Evolutionary conservation across 2,797 vertebrate species (phyloP), one percentile per base, ranked within the genome.

Genomic region (Melanogrammus aeglefinus): DNA sequence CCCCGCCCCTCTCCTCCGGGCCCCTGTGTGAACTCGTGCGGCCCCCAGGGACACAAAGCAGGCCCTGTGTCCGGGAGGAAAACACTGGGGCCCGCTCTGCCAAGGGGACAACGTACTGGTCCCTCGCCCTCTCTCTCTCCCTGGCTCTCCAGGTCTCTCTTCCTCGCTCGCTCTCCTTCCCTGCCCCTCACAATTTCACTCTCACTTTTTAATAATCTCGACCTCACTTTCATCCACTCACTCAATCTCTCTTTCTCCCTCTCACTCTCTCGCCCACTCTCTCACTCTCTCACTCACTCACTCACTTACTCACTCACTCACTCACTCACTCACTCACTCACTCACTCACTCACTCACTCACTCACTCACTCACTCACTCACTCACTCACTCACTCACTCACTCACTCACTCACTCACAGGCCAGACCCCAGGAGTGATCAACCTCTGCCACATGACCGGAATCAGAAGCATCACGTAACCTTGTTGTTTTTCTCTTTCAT

Each of bases 61-160:
- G 86, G 85, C 84, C 92, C 85, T 93, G 89, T 94, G 88, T 91
- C 87, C 81, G 82, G 83, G 84, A 93, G 91, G 93, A 93, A 93
- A 90, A 86, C 87, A 86, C 87, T 86, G 88, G 90, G 89, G 91
- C 90, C 91, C 90, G 89, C 78, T 91, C 85, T 81, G 90, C 13
- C 14, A 83, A 87, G 84, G 85, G 91, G 86, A 92, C 91, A 92
- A 90, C 91, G 88, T 86, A 84, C 84, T 88, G 85, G 87, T 91
- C 85, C 75, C 69, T 85, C 44, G 2, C 69, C 33, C 69, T 73
- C 51, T 57, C 51, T 57, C 51, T 21, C 44, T 51, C 44, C 18
- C 14, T 51, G 13, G 13, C 16, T 51, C 44, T 51, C 44, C 9
- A 8, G 8, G 14, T 51, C 44, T 51, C 51, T 57, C 51, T 57